Evolutionary conservation across 2,113 vertebrate genomes (phyloP).

Genomic region (Nerophis ophidion): DNA sequence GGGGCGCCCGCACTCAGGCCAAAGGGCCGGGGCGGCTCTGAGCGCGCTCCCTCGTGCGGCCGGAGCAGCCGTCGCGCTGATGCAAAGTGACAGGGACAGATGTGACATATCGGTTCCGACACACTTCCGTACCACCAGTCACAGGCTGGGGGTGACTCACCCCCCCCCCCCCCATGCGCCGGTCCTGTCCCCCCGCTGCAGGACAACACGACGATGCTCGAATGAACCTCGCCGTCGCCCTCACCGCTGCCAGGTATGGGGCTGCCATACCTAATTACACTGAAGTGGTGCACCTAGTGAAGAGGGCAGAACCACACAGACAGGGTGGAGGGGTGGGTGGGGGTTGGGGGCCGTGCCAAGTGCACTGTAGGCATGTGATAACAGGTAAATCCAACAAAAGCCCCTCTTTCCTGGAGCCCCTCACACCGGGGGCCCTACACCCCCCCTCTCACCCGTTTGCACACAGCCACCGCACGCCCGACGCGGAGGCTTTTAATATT

Average conservation of each 20-base stretch:
- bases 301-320: slow-evolving; percentile 71
- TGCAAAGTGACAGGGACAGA: slow-evolving; percentile 87
- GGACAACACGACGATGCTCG: slow-evolving; percentile 91
- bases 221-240: slow-evolving; percentile 90
- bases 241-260: slow-evolving; percentile 92
- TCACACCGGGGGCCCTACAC: slow-evolving; percentile 55
- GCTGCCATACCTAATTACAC: slow-evolving; percentile 93
- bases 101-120: slow-evolving; percentile 93
- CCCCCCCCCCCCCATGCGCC: slow-evolving; percentile 76
- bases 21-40: slow-evolving; percentile 70
- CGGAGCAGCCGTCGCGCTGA: slow-evolving; percentile 74
- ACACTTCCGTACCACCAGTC: slow-evolving; percentile 82
- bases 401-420: slow-evolving; percentile 34
- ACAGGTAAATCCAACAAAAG: slow-evolving; percentile 77
- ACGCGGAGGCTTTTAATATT: slow-evolving; percentile 70
- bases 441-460: slow-evolving; percentile 61
- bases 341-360: slow-evolving; percentile 64
- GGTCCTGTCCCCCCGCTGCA: slow-evolving; percentile 80
- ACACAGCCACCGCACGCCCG: slow-evolving; percentile 61
- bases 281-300: slow-evolving; percentile 84
- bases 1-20: slow-evolving; percentile 43
- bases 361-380: slow-evolving; percentile 75
- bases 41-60: slow-evolving; percentile 64
- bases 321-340: slow-evolving; percentile 38
- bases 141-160: slow-evolving; percentile 88